These are phyloP conservation scores for Podarcis muralis DNA, from an alignment of 2,113 vertebrate species.

Conservation along the genomic window DNA sequence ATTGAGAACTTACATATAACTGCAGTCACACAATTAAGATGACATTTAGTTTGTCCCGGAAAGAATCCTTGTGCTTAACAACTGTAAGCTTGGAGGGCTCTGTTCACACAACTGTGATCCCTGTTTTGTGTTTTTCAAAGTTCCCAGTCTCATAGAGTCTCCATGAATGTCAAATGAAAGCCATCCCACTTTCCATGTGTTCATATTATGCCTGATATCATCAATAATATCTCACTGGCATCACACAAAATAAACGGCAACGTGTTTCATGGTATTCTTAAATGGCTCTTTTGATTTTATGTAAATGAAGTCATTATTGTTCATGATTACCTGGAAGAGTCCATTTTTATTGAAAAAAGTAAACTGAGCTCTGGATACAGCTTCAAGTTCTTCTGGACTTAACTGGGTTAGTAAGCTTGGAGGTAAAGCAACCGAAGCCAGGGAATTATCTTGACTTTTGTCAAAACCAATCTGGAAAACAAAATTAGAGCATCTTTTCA, in stretches of 20 bases:
- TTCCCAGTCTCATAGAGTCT: neutral
- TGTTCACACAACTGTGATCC: neutral
- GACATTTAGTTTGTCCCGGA: neutral
- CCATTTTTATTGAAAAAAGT: conserved; percentile 94
- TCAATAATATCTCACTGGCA: neutral
- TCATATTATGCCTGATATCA: neutral
- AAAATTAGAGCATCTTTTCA: neutral
- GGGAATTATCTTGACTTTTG: conserved; percentile 69
- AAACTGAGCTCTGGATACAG: conserved; percentile 88
- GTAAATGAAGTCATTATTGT: conserved; percentile 4
- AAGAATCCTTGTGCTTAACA: neutral
- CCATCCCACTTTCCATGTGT: neutral
- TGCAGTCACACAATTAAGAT: too few species aligned
- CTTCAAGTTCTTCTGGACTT: conserved; percentile 75
- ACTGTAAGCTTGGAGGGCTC: too few species aligned
- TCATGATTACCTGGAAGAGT: conserved; percentile 85
- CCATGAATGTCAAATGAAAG: neutral
- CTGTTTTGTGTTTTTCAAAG: neutral
- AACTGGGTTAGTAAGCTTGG: conserved; percentile 81
- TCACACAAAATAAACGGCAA: neutral
- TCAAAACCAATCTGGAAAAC: conserved; percentile 84
- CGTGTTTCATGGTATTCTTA: neutral
- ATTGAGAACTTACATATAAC: too few species aligned
- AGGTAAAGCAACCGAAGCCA: conserved; percentile 88
- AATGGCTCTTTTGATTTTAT: conserved; percentile 1